These are phyloP conservation scores for Hermetia illucens DNA, from an alignment of 1,140 invertebrate species.

Conservation along the genomic window DNA sequence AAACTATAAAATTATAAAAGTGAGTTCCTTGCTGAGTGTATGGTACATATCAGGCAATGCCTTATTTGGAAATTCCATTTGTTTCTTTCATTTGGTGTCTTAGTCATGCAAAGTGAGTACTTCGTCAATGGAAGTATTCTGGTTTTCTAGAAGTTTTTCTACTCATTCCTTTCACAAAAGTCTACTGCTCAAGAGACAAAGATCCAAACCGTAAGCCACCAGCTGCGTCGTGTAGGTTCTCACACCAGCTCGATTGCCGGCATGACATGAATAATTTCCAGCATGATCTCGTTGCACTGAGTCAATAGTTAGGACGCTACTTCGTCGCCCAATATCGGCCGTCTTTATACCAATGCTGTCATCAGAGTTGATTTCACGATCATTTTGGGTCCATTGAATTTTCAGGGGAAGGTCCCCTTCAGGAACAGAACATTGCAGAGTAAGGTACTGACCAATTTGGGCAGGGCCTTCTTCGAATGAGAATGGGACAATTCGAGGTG, in stretches of 20 bases:
- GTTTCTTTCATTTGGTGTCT: too few species aligned
- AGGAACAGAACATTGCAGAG: slow-evolving; percentile 49
- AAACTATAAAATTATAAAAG: too few species aligned
- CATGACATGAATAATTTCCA: slow-evolving; percentile 52
- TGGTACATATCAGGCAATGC: too few species aligned
- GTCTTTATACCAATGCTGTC: slow-evolving; percentile 34
- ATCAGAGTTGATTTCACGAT: slow-evolving; percentile 30
- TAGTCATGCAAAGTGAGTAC: too few species aligned
- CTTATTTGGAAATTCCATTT: too few species aligned
- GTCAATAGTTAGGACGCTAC: slow-evolving; percentile 49
- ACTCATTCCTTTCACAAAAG: too few species aligned
- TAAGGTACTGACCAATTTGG: slow-evolving; percentile 26
- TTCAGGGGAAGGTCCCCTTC: slow-evolving; percentile 58
- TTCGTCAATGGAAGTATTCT: too few species aligned
- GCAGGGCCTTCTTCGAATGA: slow-evolving; percentile 29
- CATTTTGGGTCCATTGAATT: slow-evolving; percentile 58
- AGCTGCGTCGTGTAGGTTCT: slow-evolving; percentile 20
- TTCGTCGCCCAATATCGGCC: slow-evolving; percentile 43
- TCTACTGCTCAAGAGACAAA: too few species aligned
- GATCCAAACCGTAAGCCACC: slow-evolving; percentile 31
- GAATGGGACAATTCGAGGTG: slow-evolving; percentile 57
- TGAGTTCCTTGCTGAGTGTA: too few species aligned
- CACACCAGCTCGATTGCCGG: slow-evolving; percentile 47
- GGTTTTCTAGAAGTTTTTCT: too few species aligned
- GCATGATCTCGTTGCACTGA: slow-evolving; percentile 43